Percentiles rank a stretch among this genome's conserved stretches.
phyloP scores from a whole-genome alignment of 2,888 invertebrate species.

The Caenorhabditis sp. region DNA sequence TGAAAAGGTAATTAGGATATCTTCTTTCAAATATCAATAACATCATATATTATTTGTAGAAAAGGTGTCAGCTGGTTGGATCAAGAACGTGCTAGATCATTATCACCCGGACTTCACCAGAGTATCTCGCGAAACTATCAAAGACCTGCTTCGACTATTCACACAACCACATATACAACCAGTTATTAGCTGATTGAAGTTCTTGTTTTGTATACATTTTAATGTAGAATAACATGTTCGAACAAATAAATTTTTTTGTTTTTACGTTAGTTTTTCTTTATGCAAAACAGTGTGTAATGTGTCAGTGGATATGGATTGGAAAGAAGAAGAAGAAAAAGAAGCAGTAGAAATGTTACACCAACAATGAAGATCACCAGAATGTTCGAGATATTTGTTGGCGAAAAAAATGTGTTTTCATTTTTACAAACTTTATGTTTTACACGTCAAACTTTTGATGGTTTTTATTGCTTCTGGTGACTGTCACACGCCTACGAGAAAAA shows the following conservation, averaged over 20 bases:
- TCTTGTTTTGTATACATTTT: not conserved
- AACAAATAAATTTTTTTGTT: slow-evolving; percentile 5
- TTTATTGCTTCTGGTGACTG: not conserved
- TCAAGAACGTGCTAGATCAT: slow-evolving; percentile 52
- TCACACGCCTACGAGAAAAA: too few species aligned
- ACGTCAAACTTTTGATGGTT: slow-evolving; percentile 5
- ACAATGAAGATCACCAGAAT: slow-evolving; percentile 17
- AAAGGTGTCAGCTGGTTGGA: slow-evolving; percentile 62
- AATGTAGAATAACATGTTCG: not conserved
- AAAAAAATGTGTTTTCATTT: slow-evolving; percentile 10
- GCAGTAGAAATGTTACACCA: not conserved
- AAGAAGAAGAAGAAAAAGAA: slow-evolving; percentile 7
- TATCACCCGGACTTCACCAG: slow-evolving; percentile 47
- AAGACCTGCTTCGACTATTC: slow-evolving; percentile 37
- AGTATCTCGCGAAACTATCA: slow-evolving; percentile 19
- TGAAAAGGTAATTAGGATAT: slow-evolving; percentile 29
- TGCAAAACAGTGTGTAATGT: slow-evolving; percentile 15
- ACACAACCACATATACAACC: slow-evolving; percentile 37
- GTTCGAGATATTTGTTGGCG: slow-evolving; percentile 10
- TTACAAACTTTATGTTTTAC: slow-evolving; percentile 5
- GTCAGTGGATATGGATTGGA: not conserved
- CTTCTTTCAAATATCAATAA: not conserved
- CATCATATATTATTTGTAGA: slow-evolving; percentile 38
- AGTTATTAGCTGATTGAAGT: slow-evolving; percentile 35
- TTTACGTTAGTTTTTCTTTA: slow-evolving; percentile 13